Evolutionary conservation across 2,797 vertebrate species (phyloP).

Genomic region (Dryobates pubescens): DNA sequence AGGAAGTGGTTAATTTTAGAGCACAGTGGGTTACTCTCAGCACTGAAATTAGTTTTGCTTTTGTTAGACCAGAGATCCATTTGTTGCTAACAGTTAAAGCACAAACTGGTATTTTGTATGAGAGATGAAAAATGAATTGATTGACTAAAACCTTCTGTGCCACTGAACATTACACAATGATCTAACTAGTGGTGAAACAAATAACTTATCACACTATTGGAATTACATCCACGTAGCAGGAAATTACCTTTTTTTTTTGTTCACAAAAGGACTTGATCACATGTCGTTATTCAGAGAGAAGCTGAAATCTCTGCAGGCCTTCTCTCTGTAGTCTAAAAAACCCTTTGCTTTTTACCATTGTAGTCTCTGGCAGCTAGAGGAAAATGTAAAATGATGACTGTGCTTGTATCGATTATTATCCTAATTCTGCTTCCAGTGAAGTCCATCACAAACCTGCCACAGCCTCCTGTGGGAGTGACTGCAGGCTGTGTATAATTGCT

Average conservation of each 20-base stretch:
- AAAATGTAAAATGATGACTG: conserved; percentile 66
- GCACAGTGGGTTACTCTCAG: not conserved
- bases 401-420: conserved; percentile 65
- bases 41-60: conserved; percentile 33
- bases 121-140: conserved; percentile 26
- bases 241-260: conserved; percentile 39
- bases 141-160: conserved; percentile 45
- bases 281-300: conserved; percentile 40
- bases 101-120: conserved; percentile 8
- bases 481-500: conserved; percentile 58
- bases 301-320: conserved; percentile 64
- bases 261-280: conserved; percentile 67
- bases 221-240: conserved; percentile 41
- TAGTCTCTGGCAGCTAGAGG: conserved; percentile 56
- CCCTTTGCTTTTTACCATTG: conserved; percentile 53
- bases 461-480: not conserved
- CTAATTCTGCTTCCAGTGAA: conserved; percentile 55
- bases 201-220: conserved; percentile 42
- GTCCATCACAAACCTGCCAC: conserved; percentile 47
- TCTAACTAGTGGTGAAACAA: conserved; percentile 7
- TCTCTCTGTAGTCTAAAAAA: conserved; percentile 64
- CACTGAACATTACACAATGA: not conserved
- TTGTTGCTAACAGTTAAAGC: not conserved
- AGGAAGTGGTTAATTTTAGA: conserved; percentile 47
- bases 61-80: conserved; percentile 1